These are phyloP conservation scores for Diabrotica undecimpunctata DNA, from an alignment of 1,140 invertebrate species.

Conservation along the genomic window DNA sequence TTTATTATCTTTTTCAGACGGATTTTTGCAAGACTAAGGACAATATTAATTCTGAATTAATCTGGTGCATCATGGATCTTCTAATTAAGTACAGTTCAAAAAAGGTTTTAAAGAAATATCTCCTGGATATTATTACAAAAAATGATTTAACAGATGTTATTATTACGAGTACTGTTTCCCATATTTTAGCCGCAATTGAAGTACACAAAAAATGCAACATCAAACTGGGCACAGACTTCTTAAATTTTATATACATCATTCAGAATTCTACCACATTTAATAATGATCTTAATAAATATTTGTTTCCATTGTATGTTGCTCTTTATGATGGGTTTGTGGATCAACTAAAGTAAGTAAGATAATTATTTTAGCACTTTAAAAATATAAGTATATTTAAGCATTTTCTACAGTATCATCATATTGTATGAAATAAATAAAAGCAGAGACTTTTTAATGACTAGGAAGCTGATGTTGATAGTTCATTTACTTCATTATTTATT, in stretches of 20 bases:
- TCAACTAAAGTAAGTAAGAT: constrained; percentile 24
- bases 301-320: constrained; percentile 29
- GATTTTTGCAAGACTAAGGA: constrained; percentile 23
- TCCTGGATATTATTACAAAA: constrained; percentile 27
- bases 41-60: constrained; percentile 14
- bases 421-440: too few species aligned
- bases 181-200: constrained; percentile 46
- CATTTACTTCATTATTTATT: too few species aligned
- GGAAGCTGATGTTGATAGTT: too few species aligned
- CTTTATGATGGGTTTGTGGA: constrained; percentile 25
- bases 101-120: constrained; percentile 30
- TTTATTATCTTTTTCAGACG: constrained; percentile 24
- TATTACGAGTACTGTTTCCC: constrained; percentile 19
- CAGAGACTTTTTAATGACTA: too few species aligned
- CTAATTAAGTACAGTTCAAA: constrained; percentile 28
- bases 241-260: constrained; percentile 27
- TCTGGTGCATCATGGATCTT: constrained; percentile 22
- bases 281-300: constrained; percentile 20
- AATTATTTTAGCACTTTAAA: not conserved
- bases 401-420: too few species aligned
- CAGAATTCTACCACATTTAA: constrained; percentile 23
- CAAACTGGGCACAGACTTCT: constrained; percentile 25
- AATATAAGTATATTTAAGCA: too few species aligned
- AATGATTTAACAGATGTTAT: constrained; percentile 21
- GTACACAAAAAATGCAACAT: constrained; percentile 33